Conservation (phyloP, 2,888 invertebrate genomes). For the Globia sparganii region DNA sequence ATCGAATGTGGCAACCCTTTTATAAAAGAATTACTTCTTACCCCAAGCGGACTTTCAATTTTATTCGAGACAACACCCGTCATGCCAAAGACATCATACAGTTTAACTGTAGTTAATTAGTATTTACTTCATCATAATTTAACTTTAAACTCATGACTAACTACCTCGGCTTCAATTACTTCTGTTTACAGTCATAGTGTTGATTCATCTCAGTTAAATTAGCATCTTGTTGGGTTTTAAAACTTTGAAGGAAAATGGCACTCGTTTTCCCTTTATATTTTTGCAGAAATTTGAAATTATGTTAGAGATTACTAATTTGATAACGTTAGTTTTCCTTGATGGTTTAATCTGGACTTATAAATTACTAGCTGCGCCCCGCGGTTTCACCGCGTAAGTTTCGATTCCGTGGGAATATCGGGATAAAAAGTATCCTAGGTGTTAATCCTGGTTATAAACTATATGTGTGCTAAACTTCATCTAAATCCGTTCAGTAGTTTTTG, state of each 20-base stretch:
- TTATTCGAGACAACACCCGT: background rate
- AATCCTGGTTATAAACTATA: no score
- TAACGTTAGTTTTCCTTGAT: background rate
- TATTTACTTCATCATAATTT: background rate
- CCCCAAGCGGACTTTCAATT: background rate
- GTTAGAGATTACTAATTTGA: constrained; percentile 6
- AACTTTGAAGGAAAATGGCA: background rate
- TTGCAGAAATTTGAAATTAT: background rate
- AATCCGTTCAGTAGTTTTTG: no score
- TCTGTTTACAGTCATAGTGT: background rate
- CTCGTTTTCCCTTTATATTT: background rate
- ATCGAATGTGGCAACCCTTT: background rate
- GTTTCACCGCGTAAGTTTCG: no score
- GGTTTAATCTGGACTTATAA: background rate
- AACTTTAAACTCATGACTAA: background rate
- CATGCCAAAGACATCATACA: no score
- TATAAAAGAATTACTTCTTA: background rate
- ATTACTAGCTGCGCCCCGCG: no score
- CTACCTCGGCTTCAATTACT: background rate
- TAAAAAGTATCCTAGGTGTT: no score
- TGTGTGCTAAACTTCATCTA: no score
- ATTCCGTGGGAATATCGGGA: no score
- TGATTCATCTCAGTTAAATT: constrained; percentile 14
- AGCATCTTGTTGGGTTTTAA: background rate
- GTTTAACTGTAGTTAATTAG: background rate